Evolutionary conservation across 2,113 vertebrate genomes (phyloP).

Genomic region (Neodontobutis hainanensis): DNA sequence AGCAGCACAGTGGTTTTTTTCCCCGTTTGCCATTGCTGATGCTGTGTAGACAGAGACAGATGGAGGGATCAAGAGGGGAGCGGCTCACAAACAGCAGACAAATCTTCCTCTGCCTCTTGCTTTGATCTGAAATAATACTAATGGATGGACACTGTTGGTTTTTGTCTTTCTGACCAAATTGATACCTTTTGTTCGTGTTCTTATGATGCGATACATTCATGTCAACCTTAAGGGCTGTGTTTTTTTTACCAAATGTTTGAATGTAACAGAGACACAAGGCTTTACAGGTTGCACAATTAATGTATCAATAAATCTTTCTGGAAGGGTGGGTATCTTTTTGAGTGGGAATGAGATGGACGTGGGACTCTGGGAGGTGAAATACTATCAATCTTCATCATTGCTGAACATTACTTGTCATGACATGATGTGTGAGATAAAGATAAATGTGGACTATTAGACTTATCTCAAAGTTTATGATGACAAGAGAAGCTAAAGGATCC

Average conservation of each 20-base stretch:
- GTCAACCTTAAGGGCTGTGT: background rate
- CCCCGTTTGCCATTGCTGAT: slow-evolving; percentile 30
- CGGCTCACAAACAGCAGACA: slow-evolving; percentile 24
- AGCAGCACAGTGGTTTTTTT: slow-evolving; percentile 36
- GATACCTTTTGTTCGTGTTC: background rate
- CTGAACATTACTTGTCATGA: slow-evolving; percentile 2
- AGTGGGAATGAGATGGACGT: slow-evolving; percentile 2
- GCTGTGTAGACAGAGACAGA: slow-evolving; percentile 62
- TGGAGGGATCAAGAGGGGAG: slow-evolving; percentile 45
- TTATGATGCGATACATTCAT: background rate
- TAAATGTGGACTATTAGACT: background rate
- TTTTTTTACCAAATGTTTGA: background rate
- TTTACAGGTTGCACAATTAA: background rate
- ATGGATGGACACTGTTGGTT: slow-evolving; percentile 25
- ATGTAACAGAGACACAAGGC: background rate
- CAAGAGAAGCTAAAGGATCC: background rate
- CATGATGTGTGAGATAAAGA: background rate
- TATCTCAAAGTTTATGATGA: background rate
- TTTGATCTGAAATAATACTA: slow-evolving; percentile 30
- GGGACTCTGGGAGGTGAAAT: slow-evolving; percentile 9
- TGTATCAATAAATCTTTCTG: slow-evolving; percentile 2
- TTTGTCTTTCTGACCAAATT: slow-evolving; percentile 4
- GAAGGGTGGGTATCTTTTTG: background rate
- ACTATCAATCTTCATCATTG: slow-evolving; percentile 5
- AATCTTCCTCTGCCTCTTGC: slow-evolving; percentile 21